Base-by-base conservation (phyloP, 2,888 invertebrate genomes). In the Salpingus planirostris region DNA sequence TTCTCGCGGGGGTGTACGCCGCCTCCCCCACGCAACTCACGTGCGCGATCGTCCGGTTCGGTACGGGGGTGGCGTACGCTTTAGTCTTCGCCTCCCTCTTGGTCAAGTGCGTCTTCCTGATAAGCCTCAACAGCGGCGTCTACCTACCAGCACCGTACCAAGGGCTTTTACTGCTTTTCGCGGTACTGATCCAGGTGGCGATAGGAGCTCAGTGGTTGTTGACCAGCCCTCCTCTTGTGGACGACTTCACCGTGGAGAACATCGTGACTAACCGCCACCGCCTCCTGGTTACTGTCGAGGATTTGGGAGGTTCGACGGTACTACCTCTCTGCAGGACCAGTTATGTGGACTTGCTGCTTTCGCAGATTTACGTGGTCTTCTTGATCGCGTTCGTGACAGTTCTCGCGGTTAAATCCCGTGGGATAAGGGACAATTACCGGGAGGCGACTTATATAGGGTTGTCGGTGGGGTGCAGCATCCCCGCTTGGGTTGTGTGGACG, bases 81-180 rank as follows among this genome's bases (percentile, higher is more conserved):
- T 73, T 92, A 33, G 85, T 91, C 38, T 93, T 92, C 64, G 86
- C 90, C 22, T 85, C 92, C 1, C 73, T 95, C 28, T 74, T 95
- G 50, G 93, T 93, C 44, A 93, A 95, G 67, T 87, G 91, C 64
- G 89, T 93, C 47, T 92, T 93, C 62, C 74, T 93, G 38, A 78
- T 93, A 47, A 90, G 91, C 57, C 75, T 92, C 40, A 90, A 92
- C 65, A 81, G 86, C 31, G 90, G 87, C 40, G 89, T 91, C 28
- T 92, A 93, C 60, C 71, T 93, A 32, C 91, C 91, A 31, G 90
- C 92, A 4, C 84, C 89, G 8, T 93, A 93, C 65, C 93, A 93
- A 67, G 85, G 80, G 42, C 73, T 93, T 14, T 73, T 95, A 49
- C 71, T 93, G 46, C 77, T 90, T 53, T 93, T 93, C 61, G 89